Percentiles rank a stretch among this genome's conserved stretches.
Conservation (phyloP, 2,113 vertebrate genomes). For the Conger conger region DNA sequence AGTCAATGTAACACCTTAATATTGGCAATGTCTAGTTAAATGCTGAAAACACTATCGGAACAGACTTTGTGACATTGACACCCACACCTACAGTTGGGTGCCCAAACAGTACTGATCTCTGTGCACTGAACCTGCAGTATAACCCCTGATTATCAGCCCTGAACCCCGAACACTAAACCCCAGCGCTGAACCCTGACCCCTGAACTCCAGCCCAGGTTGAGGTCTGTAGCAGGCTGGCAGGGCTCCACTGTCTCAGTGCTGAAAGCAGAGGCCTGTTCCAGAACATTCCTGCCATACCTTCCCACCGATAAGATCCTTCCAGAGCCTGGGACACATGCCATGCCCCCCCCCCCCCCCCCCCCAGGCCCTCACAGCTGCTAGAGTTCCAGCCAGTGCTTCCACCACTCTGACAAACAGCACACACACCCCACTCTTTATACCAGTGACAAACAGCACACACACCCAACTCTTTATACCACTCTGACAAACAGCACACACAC, state of each 20-base stretch:
- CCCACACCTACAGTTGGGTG: too few relatives aligned
- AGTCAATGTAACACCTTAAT: too few relatives aligned
- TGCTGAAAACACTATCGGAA: too few relatives aligned
- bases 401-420: too few relatives aligned
- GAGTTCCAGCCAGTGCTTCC: background rate
- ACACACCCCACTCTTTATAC: too few relatives aligned
- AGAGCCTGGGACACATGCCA: constrained; percentile 7
- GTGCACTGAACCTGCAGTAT: too few relatives aligned
- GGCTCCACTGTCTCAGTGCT: background rate
- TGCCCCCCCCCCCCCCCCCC: too few relatives aligned
- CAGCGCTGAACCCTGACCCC: background rate
- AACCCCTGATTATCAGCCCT: background rate
- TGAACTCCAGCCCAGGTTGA: background rate
- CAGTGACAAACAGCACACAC: background rate
- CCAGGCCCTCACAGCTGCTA: background rate
- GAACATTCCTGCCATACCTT: constrained; percentile 25
- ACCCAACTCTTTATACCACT: too few relatives aligned
- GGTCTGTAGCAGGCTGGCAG: background rate
- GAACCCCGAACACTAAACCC: background rate
- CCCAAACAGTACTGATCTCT: too few relatives aligned
- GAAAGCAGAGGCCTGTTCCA: background rate
- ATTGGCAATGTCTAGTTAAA: too few relatives aligned
- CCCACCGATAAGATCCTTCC: background rate
- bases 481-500: too few relatives aligned
- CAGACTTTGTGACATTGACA: too few relatives aligned